phyloP scores from a whole-genome alignment of 2,888 invertebrate species.

The Adelphocoris suturalis region DNA sequence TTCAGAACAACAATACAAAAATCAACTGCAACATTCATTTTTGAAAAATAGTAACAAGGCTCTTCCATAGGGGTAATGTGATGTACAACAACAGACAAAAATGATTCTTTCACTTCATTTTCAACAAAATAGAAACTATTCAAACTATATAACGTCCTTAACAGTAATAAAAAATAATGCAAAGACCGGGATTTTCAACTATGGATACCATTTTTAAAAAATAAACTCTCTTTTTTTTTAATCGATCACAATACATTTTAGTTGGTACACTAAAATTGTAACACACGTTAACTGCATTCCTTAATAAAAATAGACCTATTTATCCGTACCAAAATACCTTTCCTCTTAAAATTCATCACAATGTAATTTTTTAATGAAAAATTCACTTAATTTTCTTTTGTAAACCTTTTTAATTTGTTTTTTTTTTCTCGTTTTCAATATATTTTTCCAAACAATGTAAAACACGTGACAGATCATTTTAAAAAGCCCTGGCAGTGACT shows the following conservation, averaged over 20 bases:
- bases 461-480: constrained; percentile 73
- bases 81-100: constrained; percentile 36
- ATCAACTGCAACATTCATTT: background rate
- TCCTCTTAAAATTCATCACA: constrained; percentile 70
- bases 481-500: constrained; percentile 74
- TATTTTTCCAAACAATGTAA: constrained; percentile 51
- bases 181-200: constrained; percentile 64
- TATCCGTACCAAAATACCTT: constrained; percentile 75
- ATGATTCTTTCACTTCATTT: constrained; percentile 24
- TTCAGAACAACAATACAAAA: constrained; percentile 6
- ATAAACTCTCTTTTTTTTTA: constrained; percentile 75
- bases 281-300: constrained; percentile 68
- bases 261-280: constrained; percentile 74
- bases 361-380: constrained; percentile 45
- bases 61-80: constrained; percentile 25
- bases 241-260: constrained; percentile 75
- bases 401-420: background rate
- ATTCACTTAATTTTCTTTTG: constrained; percentile 24
- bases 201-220: constrained; percentile 73
- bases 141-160: constrained; percentile 73
- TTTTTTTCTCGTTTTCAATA: background rate
- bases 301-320: constrained; percentile 74
- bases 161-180: constrained; percentile 73
- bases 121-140: constrained; percentile 58
- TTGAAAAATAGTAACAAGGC: constrained; percentile 38